Percentiles rank a stretch among this genome's conserved stretches.
Conservation (phyloP, 2,113 vertebrate species). For the Pseudois nayaur region DNA sequence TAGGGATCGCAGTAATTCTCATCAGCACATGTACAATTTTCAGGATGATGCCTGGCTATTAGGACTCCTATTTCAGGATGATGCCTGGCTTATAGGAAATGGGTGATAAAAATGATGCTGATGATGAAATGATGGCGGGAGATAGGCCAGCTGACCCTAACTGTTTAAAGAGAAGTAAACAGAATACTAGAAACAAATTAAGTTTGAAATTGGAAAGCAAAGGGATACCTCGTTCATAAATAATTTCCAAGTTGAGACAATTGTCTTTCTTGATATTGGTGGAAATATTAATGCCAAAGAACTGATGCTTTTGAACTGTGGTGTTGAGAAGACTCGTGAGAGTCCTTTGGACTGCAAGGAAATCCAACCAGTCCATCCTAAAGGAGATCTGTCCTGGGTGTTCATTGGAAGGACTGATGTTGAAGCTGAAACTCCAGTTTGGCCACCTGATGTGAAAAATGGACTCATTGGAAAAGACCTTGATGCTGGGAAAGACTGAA, state of each 20-base stretch:
- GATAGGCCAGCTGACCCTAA: neutral
- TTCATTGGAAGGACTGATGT: neutral
- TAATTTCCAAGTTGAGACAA: neutral
- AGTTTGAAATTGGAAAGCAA: neutral
- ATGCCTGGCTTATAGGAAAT: neutral
- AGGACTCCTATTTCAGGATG: neutral
- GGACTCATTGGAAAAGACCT: neutral
- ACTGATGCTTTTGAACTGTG: neutral
- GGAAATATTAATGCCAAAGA: neutral
- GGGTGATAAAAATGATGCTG: neutral
- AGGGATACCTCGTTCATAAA: neutral
- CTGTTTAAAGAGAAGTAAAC: neutral
- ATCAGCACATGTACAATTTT: neutral
- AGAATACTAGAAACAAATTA: neutral
- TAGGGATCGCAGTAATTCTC: neutral
- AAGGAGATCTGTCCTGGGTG: neutral
- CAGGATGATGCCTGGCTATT: neutral
- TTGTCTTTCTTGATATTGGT: neutral
- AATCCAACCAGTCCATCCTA: neutral
- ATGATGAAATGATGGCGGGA: neutral
- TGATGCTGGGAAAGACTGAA: neutral
- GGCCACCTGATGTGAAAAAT: neutral
- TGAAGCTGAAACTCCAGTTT: neutral
- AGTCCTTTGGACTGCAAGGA: neutral
- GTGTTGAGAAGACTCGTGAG: neutral